Evolutionary conservation across 2,888 invertebrate genomes (phyloP), one percentile per base, ranked within the genome.

Genomic region (Lepetodrilus schrolli): DNA sequence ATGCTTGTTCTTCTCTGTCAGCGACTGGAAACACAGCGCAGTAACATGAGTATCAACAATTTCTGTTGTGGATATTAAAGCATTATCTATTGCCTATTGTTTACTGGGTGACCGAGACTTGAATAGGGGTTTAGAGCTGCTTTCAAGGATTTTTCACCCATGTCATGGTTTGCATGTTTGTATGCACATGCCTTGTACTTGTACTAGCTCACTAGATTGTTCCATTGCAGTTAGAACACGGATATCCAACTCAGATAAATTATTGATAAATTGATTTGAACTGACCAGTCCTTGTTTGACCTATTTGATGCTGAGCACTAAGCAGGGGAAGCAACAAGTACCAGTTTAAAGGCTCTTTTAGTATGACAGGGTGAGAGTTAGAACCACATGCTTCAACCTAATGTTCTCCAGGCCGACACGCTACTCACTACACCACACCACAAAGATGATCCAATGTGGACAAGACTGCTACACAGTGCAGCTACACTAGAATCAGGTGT

Each of bases 1-100:
- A 26, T 80, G 82, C 50, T 86, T 85, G 48, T 80, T 83, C 71
- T 86, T 86, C 49, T 88, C 87, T 69, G 82, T 82, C 69, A 84
- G 76, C 26, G 79, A 85, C 86, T 87, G 78, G 17, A 78, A 75
- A n/a, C n/a, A n/a, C n/a, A n/a, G n/a, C n/a, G n/a, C n/a, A n/a
- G n/a, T n/a, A n/a, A n/a, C n/a, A n/a, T n/a, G n/a, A n/a, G n/a
- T n/a, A n/a, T n/a, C n/a, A n/a, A n/a, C n/a, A n/a, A n/a, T n/a
- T n/a, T n/a, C n/a, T n/a, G n/a, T n/a, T n/a, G n/a, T n/a, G n/a
- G n/a, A n/a, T n/a, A n/a, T n/a, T n/a, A n/a, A n/a, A n/a, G n/a
- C n/a, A n/a, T n/a, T n/a, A n/a, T n/a, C n/a, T n/a, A n/a, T n/a
- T n/a, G n/a, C n/a, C n/a, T n/a, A n/a, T n/a, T n/a, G n/a, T n/a